Evolutionary conservation across 2,888 invertebrate genomes (phyloP), one percentile per base, ranked within the genome.

Genomic region (Lycocerus yunnanus): DNA sequence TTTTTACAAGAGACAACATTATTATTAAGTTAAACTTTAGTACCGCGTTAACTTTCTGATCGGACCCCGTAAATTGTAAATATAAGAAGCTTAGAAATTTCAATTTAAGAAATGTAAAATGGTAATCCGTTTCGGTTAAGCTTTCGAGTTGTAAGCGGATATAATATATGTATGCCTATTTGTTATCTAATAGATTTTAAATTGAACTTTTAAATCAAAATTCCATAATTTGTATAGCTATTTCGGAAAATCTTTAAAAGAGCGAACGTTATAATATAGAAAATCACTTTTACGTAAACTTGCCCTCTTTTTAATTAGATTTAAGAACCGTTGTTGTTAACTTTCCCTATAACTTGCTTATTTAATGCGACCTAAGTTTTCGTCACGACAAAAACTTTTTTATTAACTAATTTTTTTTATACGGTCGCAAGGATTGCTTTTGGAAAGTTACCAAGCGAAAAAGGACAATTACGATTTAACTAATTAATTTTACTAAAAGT

Each of bases 151-250:
- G 61, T 63, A 63, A 63, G 61, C 61, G 18, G 61, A 63, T 63
- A 63, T 63, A 60, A 16, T 18, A 18, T 60, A 63, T 63, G 61
- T 63, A 63, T 20, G 61, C 20, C 61, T n/a, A 63, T 63, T 63
- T 63, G 61, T 63, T 63, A 63, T 63, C 61, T 63, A 63, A 63
- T 63, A 63, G 61, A 63, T 18, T 63, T 63, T 18, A 63, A 63
- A 63, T 63, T 63, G 61, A 63, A 63, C 61, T 63, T 63, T 63
- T 18, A 63, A 63, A 63, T 63, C 61, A 18, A 63, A 63, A 63
- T 63, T 63, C 61, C 61, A 16, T 63, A 14, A 15, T 43, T 43
- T 43, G 43, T 43, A 43, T 43, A 43, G 43, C 43, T n/a, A 43
- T 43, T 43, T n/a, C 43, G 0, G 43, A n/a, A 43, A 43, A 43